Conservation (phyloP, 2,888 invertebrate genomes). For the Pyrochroa serraticornis region DNA sequence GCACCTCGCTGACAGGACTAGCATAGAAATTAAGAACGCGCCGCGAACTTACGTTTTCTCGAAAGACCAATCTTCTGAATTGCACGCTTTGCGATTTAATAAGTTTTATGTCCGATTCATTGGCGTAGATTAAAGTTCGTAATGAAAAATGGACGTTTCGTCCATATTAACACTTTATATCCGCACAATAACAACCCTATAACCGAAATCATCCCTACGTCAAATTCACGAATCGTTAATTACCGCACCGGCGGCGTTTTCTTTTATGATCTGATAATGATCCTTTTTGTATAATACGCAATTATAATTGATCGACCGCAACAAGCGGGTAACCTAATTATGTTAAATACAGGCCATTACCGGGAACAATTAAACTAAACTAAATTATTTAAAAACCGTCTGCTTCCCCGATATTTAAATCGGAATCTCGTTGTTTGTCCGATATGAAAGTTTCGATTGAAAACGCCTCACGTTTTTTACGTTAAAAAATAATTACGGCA, state of each 20-base stretch:
- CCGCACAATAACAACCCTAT: background rate
- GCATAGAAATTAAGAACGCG: constrained; percentile 47
- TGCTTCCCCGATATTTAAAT: too few species aligned
- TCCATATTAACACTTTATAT: constrained; percentile 41
- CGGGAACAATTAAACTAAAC: too few species aligned
- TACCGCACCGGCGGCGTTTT: too few species aligned
- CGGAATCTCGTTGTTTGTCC: too few species aligned
- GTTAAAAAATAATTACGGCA: constrained; percentile 13
- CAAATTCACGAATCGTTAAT: background rate
- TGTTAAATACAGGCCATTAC: too few species aligned
- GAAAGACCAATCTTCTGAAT: constrained; percentile 51
- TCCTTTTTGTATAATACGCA: too few species aligned
- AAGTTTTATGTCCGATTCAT: constrained; percentile 48
- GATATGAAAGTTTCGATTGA: background rate
- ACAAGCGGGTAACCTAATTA: too few species aligned
- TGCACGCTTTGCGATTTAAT: constrained; percentile 52
- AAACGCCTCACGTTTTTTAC: constrained; percentile 8
- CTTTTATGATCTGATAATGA: too few species aligned
- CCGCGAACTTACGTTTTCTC: constrained; percentile 46
- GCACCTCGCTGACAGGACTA: constrained; percentile 42
- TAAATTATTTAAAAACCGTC: too few species aligned
- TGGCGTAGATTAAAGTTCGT: constrained; percentile 50
- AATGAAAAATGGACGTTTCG: constrained; percentile 48
- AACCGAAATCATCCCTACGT: background rate
- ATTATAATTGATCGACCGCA: too few species aligned